Base-by-base conservation (phyloP, 2,888 invertebrate genomes). In the Leucophenga maculata region DNA sequence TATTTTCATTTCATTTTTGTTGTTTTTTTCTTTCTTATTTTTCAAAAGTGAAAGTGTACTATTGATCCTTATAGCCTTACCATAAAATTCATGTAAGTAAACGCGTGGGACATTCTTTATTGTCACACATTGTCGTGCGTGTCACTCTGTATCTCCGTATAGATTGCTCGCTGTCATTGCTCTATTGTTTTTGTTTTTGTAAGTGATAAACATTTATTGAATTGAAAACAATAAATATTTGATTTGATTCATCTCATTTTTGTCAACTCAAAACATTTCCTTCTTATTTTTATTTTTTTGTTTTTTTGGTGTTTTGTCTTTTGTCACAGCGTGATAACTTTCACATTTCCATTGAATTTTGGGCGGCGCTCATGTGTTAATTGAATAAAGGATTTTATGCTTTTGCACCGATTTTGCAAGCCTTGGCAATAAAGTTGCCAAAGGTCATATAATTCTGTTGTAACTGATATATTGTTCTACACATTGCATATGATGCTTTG, bases 191-290 rank as follows among this genome's bases (percentile, higher is more conserved):
- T 39, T 44, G n/a, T 20, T 14, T 39, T n/a, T 72, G 75, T 74
- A 77, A 73, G 83, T 81, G 83, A 80, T 82, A 81, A 82, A 83
- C 80, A 80, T 82, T 83, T 83, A 80, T 80, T 80, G 80, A 77
- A 80, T 82, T 80, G 80, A 83, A 75, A 77, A 77, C 80, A 80
- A 80, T 80, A 83, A 83, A 80, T 80, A 83, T 83, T 80, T 80
- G 80, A 80, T 80, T 80, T 80, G 83, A 80, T 83, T 83, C 77
- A 76, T 79, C 81, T 82, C 76, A 70, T 69, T 70, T 16, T 46
- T 11, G 64, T 20, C 32, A 46, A 50, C 50, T n/a, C 16, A 50
- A 16, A 18, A 1, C 1, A 18, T n/a, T 48, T 16, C 16, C 48
- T 55, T 16, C 18, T 64, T 18, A n/a, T n/a, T n/a, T n/a, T n/a